Conservation (phyloP, 2,113 vertebrate genomes). For the Callaeas wilsoni region DNA sequence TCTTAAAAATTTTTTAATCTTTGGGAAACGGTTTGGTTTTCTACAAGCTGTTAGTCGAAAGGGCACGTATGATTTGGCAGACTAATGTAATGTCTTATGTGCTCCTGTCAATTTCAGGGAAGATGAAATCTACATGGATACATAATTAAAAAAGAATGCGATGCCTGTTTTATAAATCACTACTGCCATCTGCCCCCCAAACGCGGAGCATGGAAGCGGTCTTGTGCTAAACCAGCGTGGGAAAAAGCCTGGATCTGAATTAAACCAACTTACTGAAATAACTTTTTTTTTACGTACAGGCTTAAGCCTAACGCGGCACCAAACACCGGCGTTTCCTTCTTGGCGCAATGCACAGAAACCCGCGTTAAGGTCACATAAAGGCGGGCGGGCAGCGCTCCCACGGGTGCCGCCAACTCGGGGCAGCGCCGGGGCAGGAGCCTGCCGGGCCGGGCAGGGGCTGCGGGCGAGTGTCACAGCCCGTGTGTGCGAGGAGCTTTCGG, state of each 20-base stretch:
- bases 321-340: background rate
- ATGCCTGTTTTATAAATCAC: conserved; percentile 14
- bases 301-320: background rate
- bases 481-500: background rate
- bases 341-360: background rate
- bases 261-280: background rate
- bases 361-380: background rate
- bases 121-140: conserved; percentile 51
- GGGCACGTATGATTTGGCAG: background rate
- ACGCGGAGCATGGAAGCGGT: background rate
- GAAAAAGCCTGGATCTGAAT: background rate
- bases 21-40: background rate
- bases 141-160: background rate
- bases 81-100: background rate
- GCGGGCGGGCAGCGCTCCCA: background rate
- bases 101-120: background rate
- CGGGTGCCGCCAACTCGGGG: background rate
- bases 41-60: background rate
- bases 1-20: background rate
- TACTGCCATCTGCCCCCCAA: background rate
- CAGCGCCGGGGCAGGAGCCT: background rate
- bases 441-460: background rate
- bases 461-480: background rate
- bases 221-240: background rate
- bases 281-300: background rate